Percentiles rank a stretch among this genome's conserved stretches.
phyloP scores from a whole-genome alignment of 1,140 invertebrate species.

The Anoplophora glabripennis region DNA sequence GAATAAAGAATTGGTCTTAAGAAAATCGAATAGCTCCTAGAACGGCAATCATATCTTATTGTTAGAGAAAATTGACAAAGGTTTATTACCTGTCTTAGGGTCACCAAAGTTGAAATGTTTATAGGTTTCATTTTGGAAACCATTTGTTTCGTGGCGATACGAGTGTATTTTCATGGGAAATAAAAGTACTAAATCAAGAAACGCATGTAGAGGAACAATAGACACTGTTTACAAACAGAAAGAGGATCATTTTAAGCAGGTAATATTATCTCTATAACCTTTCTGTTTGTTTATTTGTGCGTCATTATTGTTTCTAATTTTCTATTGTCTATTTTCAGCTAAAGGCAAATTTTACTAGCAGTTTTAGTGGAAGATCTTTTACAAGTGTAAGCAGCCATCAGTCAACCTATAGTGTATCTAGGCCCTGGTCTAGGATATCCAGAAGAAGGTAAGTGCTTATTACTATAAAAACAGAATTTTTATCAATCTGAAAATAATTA shows the following conservation, averaged over 20 bases:
- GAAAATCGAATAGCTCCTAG: constrained; percentile 17
- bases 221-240: constrained; percentile 33
- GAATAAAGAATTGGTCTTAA: constrained; percentile 5
- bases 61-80: constrained; percentile 35
- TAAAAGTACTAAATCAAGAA: constrained; percentile 25
- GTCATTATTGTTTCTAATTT: constrained; percentile 19
- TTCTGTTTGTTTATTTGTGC: constrained; percentile 31
- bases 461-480: too few species aligned
- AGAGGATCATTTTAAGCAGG: constrained; percentile 29
- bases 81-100: constrained; percentile 34
- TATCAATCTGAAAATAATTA: too few species aligned
- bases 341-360: constrained; percentile 17
- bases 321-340: constrained; percentile 21
- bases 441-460: constrained; percentile 32
- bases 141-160: constrained; percentile 12
- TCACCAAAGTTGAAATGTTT: constrained; percentile 37
- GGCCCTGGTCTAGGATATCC: constrained; percentile 31
- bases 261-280: constrained; percentile 31
- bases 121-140: constrained; percentile 17
- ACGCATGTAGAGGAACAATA: constrained; percentile 21
- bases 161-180: constrained; percentile 38
- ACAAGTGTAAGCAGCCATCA: constrained; percentile 32
- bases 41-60: too few species aligned
- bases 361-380: constrained; percentile 34
- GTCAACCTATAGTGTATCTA: constrained; percentile 32